A percentile compares a stretch with the other conserved stretches of the same genome.
phyloP scores from a whole-genome alignment of 1,140 invertebrate species.

The Papilio glaucus region DNA sequence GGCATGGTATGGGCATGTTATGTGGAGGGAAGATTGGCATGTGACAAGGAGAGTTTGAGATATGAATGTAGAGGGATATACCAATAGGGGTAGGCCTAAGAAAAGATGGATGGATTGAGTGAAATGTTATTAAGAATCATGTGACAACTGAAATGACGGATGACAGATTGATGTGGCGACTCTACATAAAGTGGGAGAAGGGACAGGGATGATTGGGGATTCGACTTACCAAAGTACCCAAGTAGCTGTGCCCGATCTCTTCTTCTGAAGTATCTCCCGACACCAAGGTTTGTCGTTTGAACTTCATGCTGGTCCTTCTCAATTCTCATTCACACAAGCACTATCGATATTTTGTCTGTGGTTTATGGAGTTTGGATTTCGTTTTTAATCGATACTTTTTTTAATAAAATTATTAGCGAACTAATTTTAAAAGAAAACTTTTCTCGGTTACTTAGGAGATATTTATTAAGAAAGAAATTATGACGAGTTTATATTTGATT shows the following conservation, averaged over 20 bases:
- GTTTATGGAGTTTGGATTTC: neutral
- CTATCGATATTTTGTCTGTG: neutral
- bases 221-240: slow-evolving; percentile 78
- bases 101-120: too few relatives aligned
- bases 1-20: too few relatives aligned
- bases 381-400: slow-evolving; percentile 9
- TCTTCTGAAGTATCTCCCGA: slow-evolving; percentile 75
- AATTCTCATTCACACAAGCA: slow-evolving; percentile 19
- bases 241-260: slow-evolving; percentile 74
- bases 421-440: neutral
- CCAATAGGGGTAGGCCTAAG: too few relatives aligned
- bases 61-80: too few relatives aligned
- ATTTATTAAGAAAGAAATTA: neutral
- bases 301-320: slow-evolving; percentile 51
- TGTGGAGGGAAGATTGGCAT: too few relatives aligned
- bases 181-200: too few relatives aligned
- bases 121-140: too few relatives aligned
- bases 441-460: neutral
- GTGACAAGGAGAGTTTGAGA: too few relatives aligned
- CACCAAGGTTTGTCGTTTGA: slow-evolving; percentile 70
- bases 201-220: neutral
- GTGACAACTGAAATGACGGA: too few relatives aligned
- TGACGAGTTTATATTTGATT: neutral
- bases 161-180: too few relatives aligned
- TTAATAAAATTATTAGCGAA: neutral